Conservation (phyloP, 2,888 invertebrate genomes). For the Drosophila prostipennis region DNA sequence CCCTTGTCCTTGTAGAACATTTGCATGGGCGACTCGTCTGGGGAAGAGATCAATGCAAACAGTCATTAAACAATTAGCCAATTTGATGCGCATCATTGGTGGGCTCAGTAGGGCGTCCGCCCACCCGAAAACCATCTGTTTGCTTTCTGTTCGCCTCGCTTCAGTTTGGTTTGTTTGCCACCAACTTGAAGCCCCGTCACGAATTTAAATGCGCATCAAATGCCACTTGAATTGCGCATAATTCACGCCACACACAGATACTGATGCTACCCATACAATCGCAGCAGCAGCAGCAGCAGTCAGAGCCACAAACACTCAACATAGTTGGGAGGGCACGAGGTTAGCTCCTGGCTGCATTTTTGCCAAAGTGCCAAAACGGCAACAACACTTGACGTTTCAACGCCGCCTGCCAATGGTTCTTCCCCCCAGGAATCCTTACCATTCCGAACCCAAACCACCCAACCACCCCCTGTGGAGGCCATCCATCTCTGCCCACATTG, state of each 20-base stretch:
- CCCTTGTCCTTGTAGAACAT: constrained; percentile 87
- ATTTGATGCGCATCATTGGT: constrained; percentile 76
- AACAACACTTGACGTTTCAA: constrained; percentile 70
- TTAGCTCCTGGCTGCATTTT: constrained; percentile 78
- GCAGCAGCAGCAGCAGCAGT: constrained; percentile 3
- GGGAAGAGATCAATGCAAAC: constrained; percentile 75
- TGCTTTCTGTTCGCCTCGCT: constrained; percentile 5
- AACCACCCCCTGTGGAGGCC: constrained; percentile 1
- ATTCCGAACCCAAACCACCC: constrained; percentile 1
- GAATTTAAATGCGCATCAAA: constrained; percentile 77
- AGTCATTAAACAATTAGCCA: constrained; percentile 77
- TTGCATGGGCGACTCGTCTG: constrained; percentile 85
- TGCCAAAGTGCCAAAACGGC: constrained; percentile 79
- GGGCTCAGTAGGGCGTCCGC: constrained; percentile 18
- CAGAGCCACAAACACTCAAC: constrained; percentile 13
- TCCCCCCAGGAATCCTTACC: constrained; percentile 3
- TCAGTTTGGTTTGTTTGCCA: constrained; percentile 67
- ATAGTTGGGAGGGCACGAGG: constrained; percentile 51
- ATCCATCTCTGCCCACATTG: constrained; percentile 45
- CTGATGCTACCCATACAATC: neutral
- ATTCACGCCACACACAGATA: constrained; percentile 66
- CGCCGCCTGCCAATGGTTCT: constrained; percentile 64
- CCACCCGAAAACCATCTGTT: constrained; percentile 4
- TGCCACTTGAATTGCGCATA: constrained; percentile 78
- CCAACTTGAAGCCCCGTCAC: constrained; percentile 73